These are phyloP conservation scores for Spea bombifrons DNA, from an alignment of 2,113 vertebrate genomes.

Conservation along the genomic window DNA sequence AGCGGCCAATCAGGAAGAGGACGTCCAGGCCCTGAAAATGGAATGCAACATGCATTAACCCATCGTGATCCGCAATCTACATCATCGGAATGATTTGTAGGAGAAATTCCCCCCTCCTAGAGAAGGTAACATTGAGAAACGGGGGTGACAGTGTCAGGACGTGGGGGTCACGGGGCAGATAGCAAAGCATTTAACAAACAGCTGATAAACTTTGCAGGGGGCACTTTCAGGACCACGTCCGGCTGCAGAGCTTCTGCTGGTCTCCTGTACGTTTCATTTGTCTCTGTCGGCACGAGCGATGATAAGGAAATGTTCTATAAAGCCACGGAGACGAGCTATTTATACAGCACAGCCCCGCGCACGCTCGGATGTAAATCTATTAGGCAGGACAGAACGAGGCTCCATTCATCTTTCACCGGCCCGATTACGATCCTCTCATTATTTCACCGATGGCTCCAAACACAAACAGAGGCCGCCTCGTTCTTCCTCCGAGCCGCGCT, in stretches of 20 bases:
- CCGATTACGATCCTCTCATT: constrained; percentile 28
- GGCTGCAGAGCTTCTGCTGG: background rate
- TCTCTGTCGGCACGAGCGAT: background rate
- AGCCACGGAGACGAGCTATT: background rate
- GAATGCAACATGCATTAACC: too few relatives aligned
- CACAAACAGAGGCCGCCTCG: constrained; percentile 17
- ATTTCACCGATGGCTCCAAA: constrained; percentile 30
- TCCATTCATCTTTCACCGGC: constrained; percentile 1
- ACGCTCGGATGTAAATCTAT: constrained; percentile 12
- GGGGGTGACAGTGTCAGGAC: too few relatives aligned
- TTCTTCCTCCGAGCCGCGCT: background rate
- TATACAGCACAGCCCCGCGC: background rate
- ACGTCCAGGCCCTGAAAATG: too few relatives aligned
- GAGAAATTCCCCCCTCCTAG: too few relatives aligned
- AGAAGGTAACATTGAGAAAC: too few relatives aligned
- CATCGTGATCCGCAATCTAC: too few relatives aligned
- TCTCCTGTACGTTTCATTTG: background rate
- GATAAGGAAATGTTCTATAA: constrained; percentile 12
- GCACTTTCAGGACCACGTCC: background rate
- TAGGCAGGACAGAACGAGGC: background rate
- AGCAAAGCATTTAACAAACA: too few relatives aligned
- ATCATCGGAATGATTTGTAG: too few relatives aligned
- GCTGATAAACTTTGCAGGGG: too few relatives aligned
- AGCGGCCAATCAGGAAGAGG: too few relatives aligned
- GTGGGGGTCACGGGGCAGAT: too few relatives aligned